Base-by-base conservation (phyloP, 2,113 vertebrate genomes). In the Sceloporus undulatus region DNA sequence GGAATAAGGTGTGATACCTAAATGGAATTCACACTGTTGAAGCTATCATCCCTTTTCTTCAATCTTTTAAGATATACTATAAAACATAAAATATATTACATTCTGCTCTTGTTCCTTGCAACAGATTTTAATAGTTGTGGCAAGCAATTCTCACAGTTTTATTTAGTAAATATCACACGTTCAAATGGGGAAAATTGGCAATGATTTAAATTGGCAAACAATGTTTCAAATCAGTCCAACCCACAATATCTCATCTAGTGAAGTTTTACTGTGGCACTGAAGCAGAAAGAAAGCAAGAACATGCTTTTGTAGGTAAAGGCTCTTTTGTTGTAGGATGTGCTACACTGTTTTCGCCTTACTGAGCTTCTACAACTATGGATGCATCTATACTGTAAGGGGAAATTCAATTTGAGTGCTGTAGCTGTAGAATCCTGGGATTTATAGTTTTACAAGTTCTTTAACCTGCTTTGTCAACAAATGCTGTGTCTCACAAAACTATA, bases 11-110 rank as follows among this genome's bases (percentile, higher is more conserved):
- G 52, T 84, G 38, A 66, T 16, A 10, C 42, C n/a, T 84, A 13
- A 70, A 70, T 83, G 40, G 42, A 83, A 34, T 84, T 73, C 48
- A 29, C n/a, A 71, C 38, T 84, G 48, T 73, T 73, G 27, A 84
- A 84, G 25, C 2, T 3, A 54, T 11, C 42, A 14, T 5, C 66
- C 70, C 71, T 84, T 7, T 48, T 23, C 65, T 19, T 54, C 29
- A 8, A 34, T n/a, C 14, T 52, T 71, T 71, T 84, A 84, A 71
- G 21, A 52, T 54, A 18, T 1, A 70, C 9, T 4, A 52, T 42
- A 42, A 38, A 8, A 82, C 14, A 83, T 16, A 29, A 25, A 68
- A n/a, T 52, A 52, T 52, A n/a, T 8, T 1, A 48, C 40, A 52
- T 65, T 48, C 48, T n/a, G 25, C 23, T 66, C 79, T 70, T 10